Conservation (phyloP, 2,113 vertebrate genomes). For the Origma solitaria region DNA sequence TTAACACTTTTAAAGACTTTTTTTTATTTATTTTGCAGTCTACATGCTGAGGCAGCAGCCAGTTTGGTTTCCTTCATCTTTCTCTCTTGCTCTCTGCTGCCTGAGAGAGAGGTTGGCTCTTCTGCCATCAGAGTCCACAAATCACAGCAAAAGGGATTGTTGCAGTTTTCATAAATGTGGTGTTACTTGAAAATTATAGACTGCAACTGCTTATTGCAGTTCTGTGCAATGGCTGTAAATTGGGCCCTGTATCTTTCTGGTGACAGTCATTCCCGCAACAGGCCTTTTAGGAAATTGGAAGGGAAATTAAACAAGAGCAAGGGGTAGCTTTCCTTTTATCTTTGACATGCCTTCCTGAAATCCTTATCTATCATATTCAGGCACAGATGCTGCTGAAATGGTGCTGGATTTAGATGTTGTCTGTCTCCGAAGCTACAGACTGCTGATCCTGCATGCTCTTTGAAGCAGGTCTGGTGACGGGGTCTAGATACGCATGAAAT, state of each 20-base stretch:
- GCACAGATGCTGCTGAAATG: constrained; percentile 19
- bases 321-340: constrained; percentile 51
- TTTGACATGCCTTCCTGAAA: constrained; percentile 51
- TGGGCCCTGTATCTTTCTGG: neutral
- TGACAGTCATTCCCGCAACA: constrained; percentile 19
- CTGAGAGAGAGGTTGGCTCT: constrained; percentile 9
- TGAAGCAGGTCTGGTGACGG: neutral
- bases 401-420: constrained; percentile 47
- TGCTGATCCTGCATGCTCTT: neutral
- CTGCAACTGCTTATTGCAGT: constrained; percentile 21
- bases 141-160: neutral
- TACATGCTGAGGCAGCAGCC: constrained; percentile 50
- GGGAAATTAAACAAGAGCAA: constrained; percentile 52
- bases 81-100: neutral
- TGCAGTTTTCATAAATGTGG: constrained; percentile 37
- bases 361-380: constrained; percentile 56
- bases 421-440: neutral
- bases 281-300: constrained; percentile 51
- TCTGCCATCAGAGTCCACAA: constrained; percentile 8
- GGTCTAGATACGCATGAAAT: neutral
- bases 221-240: neutral
- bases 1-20: constrained; percentile 34
- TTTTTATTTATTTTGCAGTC: constrained; percentile 27
- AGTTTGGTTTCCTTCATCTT: constrained; percentile 35
- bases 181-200: constrained; percentile 17